Percentiles rank a stretch among this genome's conserved stretches.
phyloP scores from a whole-genome alignment of 2,113 vertebrate species.

The Pandion haliaetus region DNA sequence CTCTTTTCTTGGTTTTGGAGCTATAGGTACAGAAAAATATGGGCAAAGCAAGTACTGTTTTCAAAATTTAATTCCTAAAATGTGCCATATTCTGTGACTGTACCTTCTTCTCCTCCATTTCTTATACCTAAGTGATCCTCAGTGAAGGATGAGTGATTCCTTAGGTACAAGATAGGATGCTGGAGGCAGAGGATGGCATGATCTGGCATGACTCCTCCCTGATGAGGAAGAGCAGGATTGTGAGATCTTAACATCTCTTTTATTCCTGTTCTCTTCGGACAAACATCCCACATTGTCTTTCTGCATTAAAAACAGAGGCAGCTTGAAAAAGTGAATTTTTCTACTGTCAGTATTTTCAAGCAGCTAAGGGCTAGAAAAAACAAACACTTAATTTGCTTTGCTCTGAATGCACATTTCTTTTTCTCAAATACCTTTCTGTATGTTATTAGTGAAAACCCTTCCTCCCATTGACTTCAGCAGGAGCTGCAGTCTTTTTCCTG shows the following conservation, averaged over 20 bases:
- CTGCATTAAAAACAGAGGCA: background rate
- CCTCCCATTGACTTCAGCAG: background rate
- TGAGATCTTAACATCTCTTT: background rate
- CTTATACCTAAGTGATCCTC: constrained; percentile 26
- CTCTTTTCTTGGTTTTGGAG: constrained; percentile 29
- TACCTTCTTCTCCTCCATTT: background rate
- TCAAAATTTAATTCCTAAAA: constrained; percentile 4
- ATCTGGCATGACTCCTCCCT: background rate
- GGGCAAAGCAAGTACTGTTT: constrained; percentile 17
- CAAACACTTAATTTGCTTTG: background rate
- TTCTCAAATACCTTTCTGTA: background rate
- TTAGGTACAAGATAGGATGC: background rate
- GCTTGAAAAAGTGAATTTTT: constrained; percentile 20
- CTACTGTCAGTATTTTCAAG: background rate
- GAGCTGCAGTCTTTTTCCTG: background rate
- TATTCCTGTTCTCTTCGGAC: background rate
- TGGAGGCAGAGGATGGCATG: background rate
- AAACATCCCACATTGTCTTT: background rate
- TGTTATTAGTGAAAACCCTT: background rate
- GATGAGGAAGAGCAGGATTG: background rate
- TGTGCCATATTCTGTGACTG: background rate
- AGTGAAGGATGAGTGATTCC: constrained; percentile 21
- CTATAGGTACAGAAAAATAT: constrained; percentile 17
- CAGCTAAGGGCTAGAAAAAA: background rate
- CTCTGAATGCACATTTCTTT: background rate